Conservation (phyloP, 2,797 vertebrate species). For the Gallinago solitaria region DNA sequence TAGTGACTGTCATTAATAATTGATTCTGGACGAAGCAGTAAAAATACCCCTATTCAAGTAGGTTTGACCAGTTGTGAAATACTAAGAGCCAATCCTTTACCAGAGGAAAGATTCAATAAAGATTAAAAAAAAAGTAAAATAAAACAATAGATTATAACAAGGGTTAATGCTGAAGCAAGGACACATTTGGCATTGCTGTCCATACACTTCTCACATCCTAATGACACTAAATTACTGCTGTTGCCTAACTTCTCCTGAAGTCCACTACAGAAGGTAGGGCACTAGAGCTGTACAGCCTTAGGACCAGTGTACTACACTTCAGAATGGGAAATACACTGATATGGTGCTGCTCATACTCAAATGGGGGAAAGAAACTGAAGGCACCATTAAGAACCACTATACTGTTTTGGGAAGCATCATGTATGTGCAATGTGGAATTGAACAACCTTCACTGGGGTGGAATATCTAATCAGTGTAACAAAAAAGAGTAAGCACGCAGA, state of each 20-base stretch:
- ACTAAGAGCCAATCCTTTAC: background rate
- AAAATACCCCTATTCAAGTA: background rate
- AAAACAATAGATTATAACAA: background rate
- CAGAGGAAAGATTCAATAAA: background rate
- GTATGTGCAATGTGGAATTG: background rate
- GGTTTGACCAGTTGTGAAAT: background rate
- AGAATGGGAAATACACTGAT: background rate
- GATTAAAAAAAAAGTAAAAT: background rate
- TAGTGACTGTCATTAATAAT: background rate
- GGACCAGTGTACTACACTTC: background rate
- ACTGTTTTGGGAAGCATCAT: background rate
- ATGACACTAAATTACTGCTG: background rate
- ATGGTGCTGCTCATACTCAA: background rate
- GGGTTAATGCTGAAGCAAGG: background rate
- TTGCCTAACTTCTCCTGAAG: background rate
- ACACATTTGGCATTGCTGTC: background rate
- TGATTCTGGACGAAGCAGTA: background rate
- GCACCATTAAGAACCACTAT: background rate
- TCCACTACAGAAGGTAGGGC: fast-evolving
- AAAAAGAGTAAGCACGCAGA: background rate
- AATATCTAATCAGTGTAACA: background rate
- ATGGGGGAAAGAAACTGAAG: background rate
- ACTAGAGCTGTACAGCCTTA: background rate
- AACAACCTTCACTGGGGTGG: background rate
- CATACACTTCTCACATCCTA: background rate